phyloP scores from a whole-genome alignment of 2,888 invertebrate genomes.

The Volucella zonaria region DNA sequence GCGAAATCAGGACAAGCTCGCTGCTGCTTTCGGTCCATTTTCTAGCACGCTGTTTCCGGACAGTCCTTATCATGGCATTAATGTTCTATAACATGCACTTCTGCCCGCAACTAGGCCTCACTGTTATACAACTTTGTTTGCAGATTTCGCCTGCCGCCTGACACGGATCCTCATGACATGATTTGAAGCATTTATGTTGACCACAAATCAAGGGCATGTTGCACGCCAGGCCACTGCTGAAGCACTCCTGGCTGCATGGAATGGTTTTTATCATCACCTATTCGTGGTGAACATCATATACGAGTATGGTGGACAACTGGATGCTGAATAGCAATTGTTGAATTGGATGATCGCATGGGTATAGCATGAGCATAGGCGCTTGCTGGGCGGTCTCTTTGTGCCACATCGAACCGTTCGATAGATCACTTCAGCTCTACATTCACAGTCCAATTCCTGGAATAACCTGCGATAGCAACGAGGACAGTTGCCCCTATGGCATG shows the following conservation, averaged over 20 bases:
- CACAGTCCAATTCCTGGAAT: conserved; percentile 95
- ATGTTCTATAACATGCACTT: conserved; percentile 87
- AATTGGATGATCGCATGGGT: conserved; percentile 91
- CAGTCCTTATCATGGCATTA: conserved; percentile 90
- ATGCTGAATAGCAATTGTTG: conserved; percentile 91
- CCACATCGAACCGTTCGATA: conserved; percentile 97
- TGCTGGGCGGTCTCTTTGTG: conserved; percentile 91
- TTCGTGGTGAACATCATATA: conserved; percentile 93
- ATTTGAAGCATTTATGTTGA: conserved; percentile 91
- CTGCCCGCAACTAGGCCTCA: conserved; percentile 90
- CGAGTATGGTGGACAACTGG: conserved; percentile 90
- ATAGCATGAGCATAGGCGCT: conserved; percentile 89
- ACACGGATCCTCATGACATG: conserved; percentile 91
- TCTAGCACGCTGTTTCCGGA: conserved; percentile 88
- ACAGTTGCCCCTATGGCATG: conserved; percentile 94
- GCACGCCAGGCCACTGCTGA: conserved; percentile 96
- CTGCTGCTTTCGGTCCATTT: conserved; percentile 88
- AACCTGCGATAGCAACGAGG: conserved; percentile 89
- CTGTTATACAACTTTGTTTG: conserved; percentile 89
- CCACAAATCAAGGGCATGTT: conserved; percentile 91
- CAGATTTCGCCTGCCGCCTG: conserved; percentile 87
- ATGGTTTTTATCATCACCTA: conserved; percentile 94
- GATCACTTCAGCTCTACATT: conserved; percentile 93
- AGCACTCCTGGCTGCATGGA: conserved; percentile 87
- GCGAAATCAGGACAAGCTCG: conserved; percentile 90